Evolutionary conservation across 2,113 vertebrate genomes (phyloP).

Genomic region (Phyllopteryx taeniolatus): DNA sequence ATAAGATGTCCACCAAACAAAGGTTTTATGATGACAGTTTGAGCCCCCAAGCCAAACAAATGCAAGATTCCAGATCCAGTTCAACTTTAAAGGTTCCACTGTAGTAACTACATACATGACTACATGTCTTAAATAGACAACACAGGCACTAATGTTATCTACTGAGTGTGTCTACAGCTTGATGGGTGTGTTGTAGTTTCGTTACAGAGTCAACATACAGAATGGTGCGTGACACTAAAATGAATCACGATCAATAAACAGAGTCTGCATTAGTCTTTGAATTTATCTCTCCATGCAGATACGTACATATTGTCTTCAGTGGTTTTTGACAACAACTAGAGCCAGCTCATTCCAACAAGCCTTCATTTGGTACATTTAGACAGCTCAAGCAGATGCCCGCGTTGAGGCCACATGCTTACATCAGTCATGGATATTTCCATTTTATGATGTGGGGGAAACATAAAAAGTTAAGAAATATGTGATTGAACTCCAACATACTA

Average conservation of each 20-base stretch:
- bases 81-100: constrained; percentile 1
- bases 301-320: neutral
- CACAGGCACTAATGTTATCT: neutral
- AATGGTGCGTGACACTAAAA: neutral
- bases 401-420: constrained; percentile 28
- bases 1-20: too few relatives aligned
- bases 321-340: neutral
- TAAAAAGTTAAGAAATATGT: constrained; percentile 38
- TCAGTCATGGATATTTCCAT: constrained; percentile 32
- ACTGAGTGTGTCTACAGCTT: neutral
- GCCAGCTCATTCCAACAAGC: constrained; percentile 3
- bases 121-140: neutral
- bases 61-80: neutral
- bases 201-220: neutral
- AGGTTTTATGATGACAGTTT: too few relatives aligned
- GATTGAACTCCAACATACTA: constrained; percentile 46
- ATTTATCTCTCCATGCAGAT: neutral
- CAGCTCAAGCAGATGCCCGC: constrained; percentile 24
- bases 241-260: neutral
- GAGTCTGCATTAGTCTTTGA: neutral
- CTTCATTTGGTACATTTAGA: too few relatives aligned
- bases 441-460: constrained; percentile 17
- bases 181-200: neutral
- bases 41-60: too few relatives aligned
- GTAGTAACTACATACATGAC: neutral